Evolutionary conservation across 2,797 vertebrate species (phyloP), one percentile per base, ranked within the genome.

Genomic region (Microctenopoma lineatum): DNA sequence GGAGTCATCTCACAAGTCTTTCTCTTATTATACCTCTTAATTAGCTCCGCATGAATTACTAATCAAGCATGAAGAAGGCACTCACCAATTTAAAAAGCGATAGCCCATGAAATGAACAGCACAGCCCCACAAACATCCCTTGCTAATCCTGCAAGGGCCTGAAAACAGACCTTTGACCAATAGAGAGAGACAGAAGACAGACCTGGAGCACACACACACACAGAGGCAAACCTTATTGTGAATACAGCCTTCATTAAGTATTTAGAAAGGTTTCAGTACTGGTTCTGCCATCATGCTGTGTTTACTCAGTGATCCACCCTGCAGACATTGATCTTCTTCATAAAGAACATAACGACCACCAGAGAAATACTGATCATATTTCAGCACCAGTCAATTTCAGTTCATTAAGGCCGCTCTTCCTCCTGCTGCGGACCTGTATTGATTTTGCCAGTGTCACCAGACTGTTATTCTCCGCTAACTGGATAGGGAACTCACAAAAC

Each of bases 31-130:
- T 91, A 89, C 81, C 88, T 92, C 88, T 91, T 92, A 94, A 94
- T 94, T 92, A 93, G 89, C 79, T 80, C 84, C 79, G 84, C 91
- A 91, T 89, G 89, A 94, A 93, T 93, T 92, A 89, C 90, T 94
- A 93, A 95, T 94, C 93, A 93, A 88, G 83, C 91, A 73, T 93
- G 89, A 93, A 92, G 87, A 91, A 92, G 89, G 91, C 92, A 92
- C 91, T 90, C 79, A 80, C 90, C 90, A 93, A 94, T 94, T 92
- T 93, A 91, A 92, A 93, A 93, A 88, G 91, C 92, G 93, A 94
- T 93, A 91, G 91, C 82, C 93, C 91, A 91, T 93, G 93, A 94
- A 94, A 94, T 95, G 92, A 94, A 93, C 89, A 89, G 90, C 84
- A 80, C 80, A 81, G 90, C 75, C 83, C 81, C 87, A 85, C 70